Evolutionary conservation across 2,797 vertebrate genomes (phyloP).

Genomic region (Benthosema pterotum): DNA sequence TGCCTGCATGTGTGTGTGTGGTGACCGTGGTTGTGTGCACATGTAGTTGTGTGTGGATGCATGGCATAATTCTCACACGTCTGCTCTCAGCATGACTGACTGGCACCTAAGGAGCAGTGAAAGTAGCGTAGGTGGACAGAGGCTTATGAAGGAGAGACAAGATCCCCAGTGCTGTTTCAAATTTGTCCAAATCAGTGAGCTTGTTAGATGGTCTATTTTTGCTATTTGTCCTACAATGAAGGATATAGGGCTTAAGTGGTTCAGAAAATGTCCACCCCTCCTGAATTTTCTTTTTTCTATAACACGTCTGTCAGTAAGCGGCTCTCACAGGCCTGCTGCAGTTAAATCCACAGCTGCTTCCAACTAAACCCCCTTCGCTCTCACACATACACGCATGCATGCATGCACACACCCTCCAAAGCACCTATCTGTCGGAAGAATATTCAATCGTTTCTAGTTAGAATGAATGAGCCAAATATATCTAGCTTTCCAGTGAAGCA

Average conservation of each 20-base stretch:
- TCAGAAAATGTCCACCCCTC: no score
- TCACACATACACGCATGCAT: neutral
- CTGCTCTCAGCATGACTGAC: slow-evolving; percentile 38
- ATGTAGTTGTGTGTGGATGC: slow-evolving; percentile 22
- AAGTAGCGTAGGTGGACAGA: slow-evolving; percentile 33
- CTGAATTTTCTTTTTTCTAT: no score
- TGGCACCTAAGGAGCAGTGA: slow-evolving; percentile 18
- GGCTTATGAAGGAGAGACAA: slow-evolving; percentile 1
- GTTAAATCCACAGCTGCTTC: slow-evolving; percentile 64
- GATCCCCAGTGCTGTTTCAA: slow-evolving; percentile 19
- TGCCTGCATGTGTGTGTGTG: neutral
- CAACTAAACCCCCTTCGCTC: slow-evolving; percentile 45
- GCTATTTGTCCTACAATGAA: no score
- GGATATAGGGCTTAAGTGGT: no score
- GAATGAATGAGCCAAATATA: no score
- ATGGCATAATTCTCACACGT: slow-evolving; percentile 41
- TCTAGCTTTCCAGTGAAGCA: no score
- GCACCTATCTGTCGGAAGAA: no score
- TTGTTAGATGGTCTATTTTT: no score
- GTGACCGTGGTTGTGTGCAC: neutral
- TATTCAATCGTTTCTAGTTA: no score
- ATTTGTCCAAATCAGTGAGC: no score
- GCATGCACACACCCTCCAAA: no score
- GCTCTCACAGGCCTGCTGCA: neutral
- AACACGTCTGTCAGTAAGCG: neutral